Conservation (phyloP, 2,113 vertebrate genomes). For the human region DNA sequence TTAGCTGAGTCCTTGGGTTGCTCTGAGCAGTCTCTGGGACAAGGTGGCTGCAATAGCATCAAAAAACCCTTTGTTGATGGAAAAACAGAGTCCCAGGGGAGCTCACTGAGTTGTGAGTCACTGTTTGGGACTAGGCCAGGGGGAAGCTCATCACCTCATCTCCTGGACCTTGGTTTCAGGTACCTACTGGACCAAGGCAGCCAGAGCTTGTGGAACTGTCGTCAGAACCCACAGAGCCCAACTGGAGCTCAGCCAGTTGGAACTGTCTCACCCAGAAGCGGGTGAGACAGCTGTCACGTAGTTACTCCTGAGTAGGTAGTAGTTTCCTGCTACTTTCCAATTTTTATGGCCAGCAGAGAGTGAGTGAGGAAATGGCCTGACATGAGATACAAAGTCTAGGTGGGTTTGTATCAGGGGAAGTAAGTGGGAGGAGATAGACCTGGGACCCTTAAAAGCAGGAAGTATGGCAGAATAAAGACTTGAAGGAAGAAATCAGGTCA, state of each 20-base stretch:
- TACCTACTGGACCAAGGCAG: not conserved
- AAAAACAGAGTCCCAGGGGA: not conserved
- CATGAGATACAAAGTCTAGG: not conserved
- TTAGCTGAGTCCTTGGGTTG: not conserved
- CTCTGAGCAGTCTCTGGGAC: not conserved
- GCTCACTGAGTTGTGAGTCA: not conserved
- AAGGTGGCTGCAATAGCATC: not conserved
- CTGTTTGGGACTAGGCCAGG: not conserved
- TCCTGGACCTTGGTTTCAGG: not conserved
- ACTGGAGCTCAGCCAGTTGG: not conserved
- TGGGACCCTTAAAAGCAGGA: not conserved
- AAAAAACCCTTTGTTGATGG: not conserved
- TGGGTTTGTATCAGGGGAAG: not conserved
- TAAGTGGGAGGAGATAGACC: not conserved
- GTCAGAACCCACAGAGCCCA: not conserved
- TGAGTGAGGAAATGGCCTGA: not conserved
- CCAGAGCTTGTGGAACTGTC: not conserved
- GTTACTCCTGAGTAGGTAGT: not conserved
- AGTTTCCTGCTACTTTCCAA: not conserved
- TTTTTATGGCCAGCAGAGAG: not conserved
- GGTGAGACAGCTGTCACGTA: not conserved
- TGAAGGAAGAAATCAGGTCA: not conserved
- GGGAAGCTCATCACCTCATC: not conserved
- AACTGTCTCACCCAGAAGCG: not conserved
- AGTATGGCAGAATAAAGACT: not conserved